Percentiles rank a stretch among this genome's conserved stretches.
Evolutionary conservation across 2,113 vertebrate species (phyloP).

Genomic region (Pseudorhombus dupliciocellatus): DNA sequence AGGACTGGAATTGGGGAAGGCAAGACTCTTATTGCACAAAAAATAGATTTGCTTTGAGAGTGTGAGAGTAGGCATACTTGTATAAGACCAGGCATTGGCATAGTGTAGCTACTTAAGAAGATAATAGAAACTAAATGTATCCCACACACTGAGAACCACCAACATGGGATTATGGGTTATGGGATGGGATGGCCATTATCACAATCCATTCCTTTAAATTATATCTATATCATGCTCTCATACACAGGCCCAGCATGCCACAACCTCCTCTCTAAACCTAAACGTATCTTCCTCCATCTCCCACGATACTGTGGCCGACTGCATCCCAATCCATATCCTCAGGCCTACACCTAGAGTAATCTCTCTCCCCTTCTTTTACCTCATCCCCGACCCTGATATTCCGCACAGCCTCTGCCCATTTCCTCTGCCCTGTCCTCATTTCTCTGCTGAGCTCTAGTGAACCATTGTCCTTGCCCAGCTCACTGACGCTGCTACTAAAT

Average conservation of each 20-base stretch:
- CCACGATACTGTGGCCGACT: slow-evolving; percentile 43
- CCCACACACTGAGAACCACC: not conserved
- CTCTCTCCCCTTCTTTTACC: slow-evolving; percentile 52
- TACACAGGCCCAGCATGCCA: slow-evolving; percentile 25
- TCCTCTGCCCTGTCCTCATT: slow-evolving; percentile 68
- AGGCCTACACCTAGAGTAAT: slow-evolving; percentile 55
- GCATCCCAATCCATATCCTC: slow-evolving; percentile 60
- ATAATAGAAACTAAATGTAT: too few species aligned
- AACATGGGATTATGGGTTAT: too few species aligned
- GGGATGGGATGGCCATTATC: slow-evolving; percentile 7
- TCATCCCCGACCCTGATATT: slow-evolving; percentile 56
- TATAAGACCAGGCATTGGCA: not conserved
- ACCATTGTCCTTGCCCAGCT: slow-evolving; percentile 71
- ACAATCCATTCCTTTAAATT: slow-evolving; percentile 17
- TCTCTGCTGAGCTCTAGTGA: slow-evolving; percentile 68
- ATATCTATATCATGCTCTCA: slow-evolving; percentile 1
- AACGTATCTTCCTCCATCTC: slow-evolving; percentile 49
- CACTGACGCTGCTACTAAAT: slow-evolving; percentile 69
- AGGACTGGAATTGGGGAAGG: too few species aligned
- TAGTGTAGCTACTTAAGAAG: not conserved
- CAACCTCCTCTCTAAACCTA: slow-evolving; percentile 2
- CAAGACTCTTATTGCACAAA: too few species aligned
- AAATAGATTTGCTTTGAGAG: too few species aligned
- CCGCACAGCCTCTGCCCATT: slow-evolving; percentile 60
- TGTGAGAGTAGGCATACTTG: not conserved